Base-by-base conservation (phyloP, 2,888 invertebrate genomes). In the Habroteleia sp. region DNA sequence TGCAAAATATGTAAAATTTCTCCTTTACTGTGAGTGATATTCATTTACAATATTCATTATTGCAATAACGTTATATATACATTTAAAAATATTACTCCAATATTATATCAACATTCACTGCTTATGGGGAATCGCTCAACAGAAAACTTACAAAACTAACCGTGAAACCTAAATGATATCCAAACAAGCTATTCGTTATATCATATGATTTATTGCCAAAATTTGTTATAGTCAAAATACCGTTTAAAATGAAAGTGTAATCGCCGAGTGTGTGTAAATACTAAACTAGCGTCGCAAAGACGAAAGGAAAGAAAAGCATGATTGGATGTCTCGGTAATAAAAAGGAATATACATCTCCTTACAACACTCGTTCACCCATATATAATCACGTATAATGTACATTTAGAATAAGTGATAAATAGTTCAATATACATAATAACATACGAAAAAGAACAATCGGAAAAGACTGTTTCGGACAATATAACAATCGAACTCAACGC, bases 321-420 rank as follows among this genome's bases (percentile, higher is more conserved):
- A n/a, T 50, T 65, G 48, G 37, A 56, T 56, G 29, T 63, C 27
- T 31, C 62, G 23, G 31, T 56, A 72, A 63, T 46, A 63, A 63
- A 72, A 72, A 62, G 56, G 33, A 63, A 72, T 41, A 48, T 56
- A 46, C 39, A 41, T 46, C 72, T 58, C 31, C 63, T 63, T 44
- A 27, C 41, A 42, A 60, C 68, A 31, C 42, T 74, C 74, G 52
- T 62, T 68, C 68, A 74, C 74, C 74, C 68, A 68, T 46, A 41
- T 74, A 68, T 74, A 73, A 74, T 74, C 66, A 74, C 54, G 46
- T 74, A 35, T 54, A 74, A 74, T 74, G 54, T 74, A 68, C 74
- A 74, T 68, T 68, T 48, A 62, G 58, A 52, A 62, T 74, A 54
- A 68, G 46, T 48, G 74, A 74, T 74, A 74, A 74, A 74, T 74